Percentiles rank a stretch among this genome's conserved stretches.
phyloP scores from a whole-genome alignment of 35 echinoderm and acorn worm species.

The Apostichopus parvimensis region DNA sequence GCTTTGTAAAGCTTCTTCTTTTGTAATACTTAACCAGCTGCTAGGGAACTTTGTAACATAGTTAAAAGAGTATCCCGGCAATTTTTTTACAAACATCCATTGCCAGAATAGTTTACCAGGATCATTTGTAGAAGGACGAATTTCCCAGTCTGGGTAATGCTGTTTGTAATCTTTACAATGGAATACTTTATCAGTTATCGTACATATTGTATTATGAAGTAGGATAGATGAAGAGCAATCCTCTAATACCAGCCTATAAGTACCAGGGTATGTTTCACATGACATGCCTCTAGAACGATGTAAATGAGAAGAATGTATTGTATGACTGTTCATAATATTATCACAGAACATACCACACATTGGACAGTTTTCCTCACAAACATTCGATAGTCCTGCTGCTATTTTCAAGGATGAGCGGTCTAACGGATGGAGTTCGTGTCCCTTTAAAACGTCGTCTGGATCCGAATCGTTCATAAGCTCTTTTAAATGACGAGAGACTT shows the following conservation, averaged over 20 bases:
- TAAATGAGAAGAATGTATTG: constrained; percentile 3
- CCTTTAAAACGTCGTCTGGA: too few species aligned
- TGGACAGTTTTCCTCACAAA: not conserved
- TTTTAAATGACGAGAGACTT: too few species aligned
- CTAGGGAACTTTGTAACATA: too few species aligned
- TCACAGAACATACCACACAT: constrained; percentile 17
- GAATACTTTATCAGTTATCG: not conserved
- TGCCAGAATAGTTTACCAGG: constrained; percentile 7
- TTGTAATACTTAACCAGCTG: not conserved
- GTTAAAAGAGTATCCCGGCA: too few species aligned
- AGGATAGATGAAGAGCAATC: not conserved
- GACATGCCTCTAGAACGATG: not conserved
- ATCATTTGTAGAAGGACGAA: not conserved
- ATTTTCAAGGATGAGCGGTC: too few species aligned
- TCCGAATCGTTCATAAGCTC: too few species aligned
- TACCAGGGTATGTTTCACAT: not conserved
- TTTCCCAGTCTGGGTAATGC: not conserved
- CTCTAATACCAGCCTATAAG: not conserved
- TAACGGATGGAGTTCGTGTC: not conserved
- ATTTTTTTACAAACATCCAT: not conserved
- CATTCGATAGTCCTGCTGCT: not conserved
- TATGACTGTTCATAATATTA: not conserved
- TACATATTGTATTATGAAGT: not conserved
- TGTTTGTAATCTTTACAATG: not conserved
- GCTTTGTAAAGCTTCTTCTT: not conserved